Evolutionary conservation across 2,888 invertebrate species (phyloP).

Genomic region (Heliconius hortense): DNA sequence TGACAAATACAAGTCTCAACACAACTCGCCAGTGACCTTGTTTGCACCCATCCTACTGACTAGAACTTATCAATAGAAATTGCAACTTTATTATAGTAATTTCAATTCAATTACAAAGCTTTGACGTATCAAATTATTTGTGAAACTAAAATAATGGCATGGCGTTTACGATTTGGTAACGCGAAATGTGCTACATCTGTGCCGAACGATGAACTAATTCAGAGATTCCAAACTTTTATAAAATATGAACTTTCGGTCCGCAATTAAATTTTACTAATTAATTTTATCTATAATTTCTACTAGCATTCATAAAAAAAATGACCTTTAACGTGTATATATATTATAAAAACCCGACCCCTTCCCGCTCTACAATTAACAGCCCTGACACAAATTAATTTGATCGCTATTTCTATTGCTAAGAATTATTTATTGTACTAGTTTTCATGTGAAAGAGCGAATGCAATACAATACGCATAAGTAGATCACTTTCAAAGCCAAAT

Average conservation of each 20-base stretch:
- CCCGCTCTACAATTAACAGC: not conserved
- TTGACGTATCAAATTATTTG: slow-evolving; percentile 52
- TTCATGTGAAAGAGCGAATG: slow-evolving; percentile 47
- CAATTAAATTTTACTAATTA: not conserved
- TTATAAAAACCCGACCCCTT: slow-evolving; percentile 4
- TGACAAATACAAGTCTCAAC: slow-evolving; percentile 1
- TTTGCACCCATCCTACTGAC: not conserved
- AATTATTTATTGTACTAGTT: slow-evolving; percentile 45
- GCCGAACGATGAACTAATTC: slow-evolving; percentile 49
- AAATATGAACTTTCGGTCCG: not conserved
- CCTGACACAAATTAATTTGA: slow-evolving; percentile 23
- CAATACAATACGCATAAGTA: slow-evolving; percentile 49
- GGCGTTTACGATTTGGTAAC: slow-evolving; percentile 54
- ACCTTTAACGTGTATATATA: not conserved
- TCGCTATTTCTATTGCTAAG: slow-evolving; percentile 46
- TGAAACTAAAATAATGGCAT: slow-evolving; percentile 56
- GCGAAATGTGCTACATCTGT: slow-evolving; percentile 48
- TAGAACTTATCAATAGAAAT: slow-evolving; percentile 12
- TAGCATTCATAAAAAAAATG: not conserved
- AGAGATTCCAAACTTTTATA: slow-evolving; percentile 2
- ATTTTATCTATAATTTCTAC: not conserved
- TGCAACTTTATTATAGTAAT: slow-evolving; percentile 16
- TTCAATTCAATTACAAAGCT: slow-evolving; percentile 48
- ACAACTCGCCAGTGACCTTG: not conserved
- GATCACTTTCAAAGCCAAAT: slow-evolving; percentile 50